Evolutionary conservation across 2,797 vertebrate genomes (phyloP), one percentile per base, ranked within the genome.

Genomic region (Catamblyrhynchus diadema): DNA sequence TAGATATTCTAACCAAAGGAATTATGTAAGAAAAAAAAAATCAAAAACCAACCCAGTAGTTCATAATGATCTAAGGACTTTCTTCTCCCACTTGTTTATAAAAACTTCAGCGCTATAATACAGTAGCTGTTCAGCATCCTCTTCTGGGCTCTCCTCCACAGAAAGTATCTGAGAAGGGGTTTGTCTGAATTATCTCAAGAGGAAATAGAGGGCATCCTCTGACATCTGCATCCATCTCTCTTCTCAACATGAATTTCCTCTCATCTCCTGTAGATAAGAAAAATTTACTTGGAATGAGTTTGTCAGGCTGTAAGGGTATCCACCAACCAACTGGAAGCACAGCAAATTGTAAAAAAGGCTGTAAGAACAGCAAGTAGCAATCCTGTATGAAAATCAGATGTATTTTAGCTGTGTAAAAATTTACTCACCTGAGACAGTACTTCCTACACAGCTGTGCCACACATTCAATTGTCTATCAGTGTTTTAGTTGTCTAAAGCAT

Each of bases 151-250:
- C 95, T 75, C 75, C 61, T 93, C 91, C 95, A 92, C 95, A 95
- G 53, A 94, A 88, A 64, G 86, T 74, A 61, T 96, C 96, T 78
- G 95, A 70, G 70, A 67, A 95, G 30, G 94, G 70, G 56, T 70
- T 95, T 85, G 92, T 94, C 81, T 96, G 93, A 91, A 96, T 93
- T 60, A 96, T 88, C 62, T 97, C 96, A 50, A 97, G 88, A 80
- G 96, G 96, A 93, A 96, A 93, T 18, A 95, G 62, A 93, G 91
- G 56, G 48, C 82, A 78, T 91, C 94, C 93, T 94, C 93, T 85
- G 65, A 88, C 50, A 65, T 94, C 94, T 81, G 62, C 73, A 86
- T 93, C 94, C 85, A 86, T 53, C 44, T 96, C 92, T 94, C 92
- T 93, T 96, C 90, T 95, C 69, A 94, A 48, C 10, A 83, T 88